phyloP scores from a whole-genome alignment of 2,888 invertebrate species.

The Xestia c-nigrum region DNA sequence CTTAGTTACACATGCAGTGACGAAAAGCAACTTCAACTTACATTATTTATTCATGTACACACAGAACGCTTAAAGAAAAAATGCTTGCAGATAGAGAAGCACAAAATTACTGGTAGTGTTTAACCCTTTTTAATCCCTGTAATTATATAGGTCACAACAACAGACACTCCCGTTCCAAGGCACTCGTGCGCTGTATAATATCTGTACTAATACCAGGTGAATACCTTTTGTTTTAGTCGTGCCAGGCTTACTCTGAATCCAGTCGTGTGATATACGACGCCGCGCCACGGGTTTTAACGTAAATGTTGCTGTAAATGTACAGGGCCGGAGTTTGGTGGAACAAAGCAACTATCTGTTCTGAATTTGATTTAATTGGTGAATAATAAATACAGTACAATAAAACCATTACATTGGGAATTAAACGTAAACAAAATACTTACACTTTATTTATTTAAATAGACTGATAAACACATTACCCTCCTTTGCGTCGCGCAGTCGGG shows the following conservation, averaged over 20 bases:
- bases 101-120: not conserved
- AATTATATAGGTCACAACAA: not conserved
- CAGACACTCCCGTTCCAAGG: not conserved
- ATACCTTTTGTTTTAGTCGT: conserved; percentile 20
- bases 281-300: conserved; percentile 17
- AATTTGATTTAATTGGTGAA: not conserved
- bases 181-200: not conserved
- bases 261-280: conserved; percentile 49
- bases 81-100: not conserved
- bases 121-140: not conserved
- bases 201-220: conserved; percentile 16
- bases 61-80: too few species aligned
- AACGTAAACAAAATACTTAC: too few species aligned
- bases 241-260: conserved; percentile 33
- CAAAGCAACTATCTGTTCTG: not conserved
- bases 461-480: too few species aligned
- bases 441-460: too few species aligned
- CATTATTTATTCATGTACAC: too few species aligned
- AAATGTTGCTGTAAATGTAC: conserved; percentile 21
- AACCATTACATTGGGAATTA: too few species aligned
- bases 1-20: too few species aligned
- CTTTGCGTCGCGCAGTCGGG: too few species aligned
- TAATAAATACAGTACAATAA: not conserved
- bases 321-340: conserved; percentile 15
- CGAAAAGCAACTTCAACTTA: not conserved